Conservation (phyloP, 2,113 vertebrate genomes). For the Taurulus bubalis region DNA sequence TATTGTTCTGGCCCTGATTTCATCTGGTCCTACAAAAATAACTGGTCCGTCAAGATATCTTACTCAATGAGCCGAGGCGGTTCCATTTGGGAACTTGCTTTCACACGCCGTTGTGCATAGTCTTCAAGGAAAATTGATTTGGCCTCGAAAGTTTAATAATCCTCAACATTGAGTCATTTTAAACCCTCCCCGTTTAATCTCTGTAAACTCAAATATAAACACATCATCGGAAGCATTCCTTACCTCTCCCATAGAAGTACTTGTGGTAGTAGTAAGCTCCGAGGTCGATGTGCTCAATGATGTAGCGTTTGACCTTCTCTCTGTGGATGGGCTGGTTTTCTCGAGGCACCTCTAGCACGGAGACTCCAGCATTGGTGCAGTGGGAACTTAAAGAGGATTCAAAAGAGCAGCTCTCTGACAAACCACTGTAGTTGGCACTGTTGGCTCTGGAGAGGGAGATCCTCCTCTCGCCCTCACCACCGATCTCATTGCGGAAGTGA, state of each 20-base stretch:
- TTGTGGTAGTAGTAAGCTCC: slow-evolving; percentile 98
- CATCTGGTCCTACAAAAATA: slow-evolving; percentile 67
- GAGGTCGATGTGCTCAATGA: slow-evolving; percentile 97
- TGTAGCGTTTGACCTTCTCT: slow-evolving; percentile 97
- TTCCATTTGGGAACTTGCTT: slow-evolving; percentile 34
- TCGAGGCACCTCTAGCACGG: slow-evolving; percentile 94
- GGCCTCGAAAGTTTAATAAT: slow-evolving; percentile 31
- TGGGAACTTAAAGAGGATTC: slow-evolving; percentile 96
- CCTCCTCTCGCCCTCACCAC: slow-evolving; percentile 93
- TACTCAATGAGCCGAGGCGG: slow-evolving; percentile 48
- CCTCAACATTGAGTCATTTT: slow-evolving; percentile 7
- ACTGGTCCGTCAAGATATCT: slow-evolving; percentile 59
- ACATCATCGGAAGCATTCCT: slow-evolving; percentile 36
- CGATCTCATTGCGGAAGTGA: slow-evolving; percentile 96
- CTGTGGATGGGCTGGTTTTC: slow-evolving; percentile 95
- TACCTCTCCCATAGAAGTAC: slow-evolving; percentile 98
- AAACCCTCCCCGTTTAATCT: slow-evolving; percentile 2
- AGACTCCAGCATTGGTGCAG: slow-evolving; percentile 97
- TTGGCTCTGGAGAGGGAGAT: slow-evolving; percentile 93
- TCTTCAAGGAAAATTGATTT: slow-evolving; percentile 37
- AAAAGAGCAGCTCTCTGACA: slow-evolving; percentile 94
- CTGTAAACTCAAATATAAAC: neutral
- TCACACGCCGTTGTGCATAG: slow-evolving; percentile 4
- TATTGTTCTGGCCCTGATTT: slow-evolving; percentile 72
- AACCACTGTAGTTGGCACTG: slow-evolving; percentile 85